A percentile compares a stretch with the other conserved stretches of the same genome.
These are phyloP conservation scores for Lampropteryx suffumata DNA, from an alignment of 2,888 invertebrate species.

Conservation along the genomic window DNA sequence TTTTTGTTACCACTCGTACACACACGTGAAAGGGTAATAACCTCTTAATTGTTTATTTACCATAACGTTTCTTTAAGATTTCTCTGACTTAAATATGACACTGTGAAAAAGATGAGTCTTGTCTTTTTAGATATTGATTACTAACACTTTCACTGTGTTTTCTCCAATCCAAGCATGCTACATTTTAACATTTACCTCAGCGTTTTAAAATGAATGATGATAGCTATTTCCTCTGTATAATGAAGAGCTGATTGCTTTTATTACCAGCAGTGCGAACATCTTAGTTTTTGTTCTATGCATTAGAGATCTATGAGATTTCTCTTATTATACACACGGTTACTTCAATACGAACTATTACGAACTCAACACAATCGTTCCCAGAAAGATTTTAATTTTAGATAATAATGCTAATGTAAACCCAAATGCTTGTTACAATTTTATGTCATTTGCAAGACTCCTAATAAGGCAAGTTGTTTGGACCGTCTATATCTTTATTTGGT, in stretches of 20 bases:
- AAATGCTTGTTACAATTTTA: constrained; percentile 13
- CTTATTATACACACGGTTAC: background rate
- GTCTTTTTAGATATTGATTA: constrained; percentile 48
- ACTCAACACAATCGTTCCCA: background rate
- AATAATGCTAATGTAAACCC: no score
- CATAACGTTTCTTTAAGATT: constrained; percentile 18
- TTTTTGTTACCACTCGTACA: constrained; percentile 19
- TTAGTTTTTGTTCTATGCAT: constrained; percentile 23
- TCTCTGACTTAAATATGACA: constrained; percentile 18
- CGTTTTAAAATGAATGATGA: constrained; percentile 56
- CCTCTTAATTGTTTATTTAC: constrained; percentile 23
- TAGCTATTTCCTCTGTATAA: constrained; percentile 45
- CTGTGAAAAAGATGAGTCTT: constrained; percentile 36
- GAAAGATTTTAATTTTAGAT: constrained; percentile 9
- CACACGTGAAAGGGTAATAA: constrained; percentile 21
- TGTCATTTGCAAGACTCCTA: constrained; percentile 16
- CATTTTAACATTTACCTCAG: constrained; percentile 20
- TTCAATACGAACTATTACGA: no score
- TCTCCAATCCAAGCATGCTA: constrained; percentile 36
- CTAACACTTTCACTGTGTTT: constrained; percentile 56
- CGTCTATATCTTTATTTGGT: constrained; percentile 23
- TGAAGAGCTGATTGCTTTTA: constrained; percentile 31
- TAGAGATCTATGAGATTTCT: constrained; percentile 20
- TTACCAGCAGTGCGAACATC: constrained; percentile 16
- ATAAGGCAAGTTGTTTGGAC: constrained; percentile 26